These are phyloP conservation scores for Agapostemon virescens DNA, from an alignment of 2,888 invertebrate species.

Conservation along the genomic window DNA sequence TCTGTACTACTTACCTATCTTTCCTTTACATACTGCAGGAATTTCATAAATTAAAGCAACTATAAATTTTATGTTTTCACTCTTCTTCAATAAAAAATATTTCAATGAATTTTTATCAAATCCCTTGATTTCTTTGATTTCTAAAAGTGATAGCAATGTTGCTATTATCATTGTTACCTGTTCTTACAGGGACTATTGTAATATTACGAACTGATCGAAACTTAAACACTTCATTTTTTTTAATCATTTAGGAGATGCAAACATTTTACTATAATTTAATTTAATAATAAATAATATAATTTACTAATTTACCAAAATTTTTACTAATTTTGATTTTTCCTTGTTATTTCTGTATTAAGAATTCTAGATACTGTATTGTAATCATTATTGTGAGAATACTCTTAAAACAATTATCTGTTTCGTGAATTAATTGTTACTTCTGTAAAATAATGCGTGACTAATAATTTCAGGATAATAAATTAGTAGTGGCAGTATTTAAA, in stretches of 20 bases:
- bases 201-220: not conserved
- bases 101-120: not conserved
- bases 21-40: not conserved
- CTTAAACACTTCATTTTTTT: not conserved
- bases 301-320: no score
- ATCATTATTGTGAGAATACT: not conserved
- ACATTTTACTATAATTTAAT: no score
- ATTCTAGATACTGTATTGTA: not conserved
- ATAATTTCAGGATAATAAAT: conserved; percentile 81
- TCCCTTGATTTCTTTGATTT: not conserved
- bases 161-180: not conserved
- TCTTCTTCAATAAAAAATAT: not conserved
- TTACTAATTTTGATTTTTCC: no score
- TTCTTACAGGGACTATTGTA: not conserved
- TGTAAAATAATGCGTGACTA: not conserved
- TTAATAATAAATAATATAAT: no score
- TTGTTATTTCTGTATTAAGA: not conserved
- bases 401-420: not conserved
- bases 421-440: not conserved
- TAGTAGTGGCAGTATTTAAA: conserved; percentile 81
- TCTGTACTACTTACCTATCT: not conserved
- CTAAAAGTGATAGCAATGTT: not conserved
- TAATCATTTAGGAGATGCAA: not conserved
- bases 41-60: not conserved
- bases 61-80: not conserved